Conservation (phyloP, 2,888 invertebrate species). For the Idaea biselata region DNA sequence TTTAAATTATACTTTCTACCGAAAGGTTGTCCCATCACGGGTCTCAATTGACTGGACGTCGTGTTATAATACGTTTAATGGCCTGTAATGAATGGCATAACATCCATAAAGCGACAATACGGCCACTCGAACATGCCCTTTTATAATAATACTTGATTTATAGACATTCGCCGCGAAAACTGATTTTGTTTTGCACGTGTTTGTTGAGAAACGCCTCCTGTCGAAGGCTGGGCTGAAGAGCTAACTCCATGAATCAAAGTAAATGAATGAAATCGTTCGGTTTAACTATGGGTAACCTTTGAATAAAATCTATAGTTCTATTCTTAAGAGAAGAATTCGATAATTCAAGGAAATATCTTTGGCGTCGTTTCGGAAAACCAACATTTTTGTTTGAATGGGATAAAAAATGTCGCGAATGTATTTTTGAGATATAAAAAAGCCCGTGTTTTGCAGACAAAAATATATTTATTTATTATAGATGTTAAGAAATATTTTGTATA, state of each 20-base stretch:
- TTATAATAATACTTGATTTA: constrained; percentile 77
- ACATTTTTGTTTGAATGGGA: neutral
- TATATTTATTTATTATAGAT: no score
- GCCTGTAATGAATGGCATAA: constrained; percentile 79
- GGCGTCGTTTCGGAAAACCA: neutral
- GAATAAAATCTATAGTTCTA: constrained; percentile 14
- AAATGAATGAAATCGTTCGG: constrained; percentile 30
- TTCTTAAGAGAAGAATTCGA: neutral
- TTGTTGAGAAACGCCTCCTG: constrained; percentile 51
- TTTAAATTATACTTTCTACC: constrained; percentile 20
- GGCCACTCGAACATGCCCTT: constrained; percentile 74
- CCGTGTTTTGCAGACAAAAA: neutral
- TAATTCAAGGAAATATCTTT: neutral
- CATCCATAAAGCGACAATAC: constrained; percentile 79
- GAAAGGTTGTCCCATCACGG: constrained; percentile 29
- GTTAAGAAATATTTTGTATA: no score
- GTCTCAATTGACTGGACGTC: constrained; percentile 48
- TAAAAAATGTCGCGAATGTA: neutral
- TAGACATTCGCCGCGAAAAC: constrained; percentile 62
- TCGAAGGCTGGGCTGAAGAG: constrained; percentile 33
- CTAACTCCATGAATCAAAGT: constrained; percentile 40
- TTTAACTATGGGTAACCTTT: constrained; percentile 21
- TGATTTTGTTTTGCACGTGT: constrained; percentile 74
- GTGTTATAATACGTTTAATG: constrained; percentile 77
- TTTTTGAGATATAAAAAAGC: neutral